Evolutionary conservation across 2,113 vertebrate genomes (phyloP).

Genomic region (Chascanopsetta lugubris): DNA sequence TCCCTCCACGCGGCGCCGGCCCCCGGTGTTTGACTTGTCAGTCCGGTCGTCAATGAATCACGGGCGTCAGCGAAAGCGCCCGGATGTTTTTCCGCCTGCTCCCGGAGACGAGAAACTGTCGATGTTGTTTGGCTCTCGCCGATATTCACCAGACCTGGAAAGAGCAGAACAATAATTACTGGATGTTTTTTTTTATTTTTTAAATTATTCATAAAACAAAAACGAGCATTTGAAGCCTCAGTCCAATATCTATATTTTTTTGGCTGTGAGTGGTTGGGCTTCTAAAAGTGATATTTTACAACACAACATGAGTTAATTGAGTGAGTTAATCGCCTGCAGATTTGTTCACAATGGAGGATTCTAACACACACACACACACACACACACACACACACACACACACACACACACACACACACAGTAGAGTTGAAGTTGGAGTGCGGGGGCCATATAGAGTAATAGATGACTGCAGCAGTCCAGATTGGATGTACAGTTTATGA

Average conservation of each 20-base stretch:
- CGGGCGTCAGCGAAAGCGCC: constrained; percentile 18
- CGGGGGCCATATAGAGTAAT: neutral
- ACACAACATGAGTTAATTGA: neutral
- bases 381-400: no score
- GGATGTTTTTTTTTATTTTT: constrained; percentile 7
- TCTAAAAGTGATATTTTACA: constrained; percentile 3
- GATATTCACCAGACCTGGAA: constrained; percentile 14
- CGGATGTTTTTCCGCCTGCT: constrained; percentile 26
- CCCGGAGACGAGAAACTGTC: constrained; percentile 17
- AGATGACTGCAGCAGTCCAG: constrained; percentile 16
- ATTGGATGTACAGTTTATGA: constrained; percentile 49
- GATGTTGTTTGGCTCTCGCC: constrained; percentile 14
- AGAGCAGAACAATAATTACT: constrained; percentile 35
- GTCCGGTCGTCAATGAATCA: constrained; percentile 64
- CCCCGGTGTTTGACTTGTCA: constrained; percentile 53
- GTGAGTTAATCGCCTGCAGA: neutral
- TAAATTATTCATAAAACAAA: constrained; percentile 7
- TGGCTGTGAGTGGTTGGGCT: constrained; percentile 2
- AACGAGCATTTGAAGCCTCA: constrained; percentile 2
- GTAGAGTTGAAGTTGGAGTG: neutral
- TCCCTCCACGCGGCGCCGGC: constrained; percentile 36
- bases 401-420: neutral
- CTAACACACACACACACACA: neutral
- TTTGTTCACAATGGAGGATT: constrained; percentile 13
- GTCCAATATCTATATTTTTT: constrained; percentile 15